phyloP scores from a whole-genome alignment of 2,888 invertebrate species.

The Andrena haemorrhoa region DNA sequence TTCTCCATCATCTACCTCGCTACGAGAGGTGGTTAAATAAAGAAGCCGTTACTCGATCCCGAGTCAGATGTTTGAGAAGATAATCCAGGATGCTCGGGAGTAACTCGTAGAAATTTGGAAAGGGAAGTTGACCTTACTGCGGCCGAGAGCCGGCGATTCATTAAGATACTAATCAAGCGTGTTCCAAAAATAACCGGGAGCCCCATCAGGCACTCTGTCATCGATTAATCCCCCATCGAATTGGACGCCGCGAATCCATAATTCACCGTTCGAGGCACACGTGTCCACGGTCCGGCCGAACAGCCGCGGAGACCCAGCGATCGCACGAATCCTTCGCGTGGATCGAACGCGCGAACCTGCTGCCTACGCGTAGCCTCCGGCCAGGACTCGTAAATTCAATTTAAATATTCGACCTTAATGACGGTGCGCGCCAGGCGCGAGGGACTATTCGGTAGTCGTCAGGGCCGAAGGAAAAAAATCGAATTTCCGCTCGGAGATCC shows the following conservation, averaged over 20 bases:
- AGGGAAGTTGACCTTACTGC: background rate
- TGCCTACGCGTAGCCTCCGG: conserved; percentile 73
- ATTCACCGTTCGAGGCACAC: background rate
- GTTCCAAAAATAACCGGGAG: conserved; percentile 1
- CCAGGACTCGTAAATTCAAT: conserved; percentile 82
- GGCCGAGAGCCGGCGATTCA: background rate
- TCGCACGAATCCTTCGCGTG: conserved; percentile 18
- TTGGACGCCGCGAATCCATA: background rate
- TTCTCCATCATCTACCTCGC: no score
- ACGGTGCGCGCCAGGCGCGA: conserved; percentile 71
- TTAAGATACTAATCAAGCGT: background rate
- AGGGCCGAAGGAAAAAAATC: conserved; percentile 51
- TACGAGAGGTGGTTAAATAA: no score
- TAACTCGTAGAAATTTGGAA: background rate
- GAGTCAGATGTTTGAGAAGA: no score
- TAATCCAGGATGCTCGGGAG: no score
- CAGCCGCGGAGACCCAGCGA: background rate
- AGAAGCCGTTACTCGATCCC: no score
- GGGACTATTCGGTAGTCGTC: conserved; percentile 62
- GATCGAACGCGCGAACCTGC: conserved; percentile 49
- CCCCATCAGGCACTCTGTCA: background rate
- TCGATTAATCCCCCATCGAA: background rate
- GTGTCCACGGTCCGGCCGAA: background rate
- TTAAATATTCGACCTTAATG: conserved; percentile 84
- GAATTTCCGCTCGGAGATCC: conserved; percentile 16